Evolutionary conservation across 2,797 vertebrate genomes (phyloP).

Genomic region (Hephaestus fuliginosus): DNA sequence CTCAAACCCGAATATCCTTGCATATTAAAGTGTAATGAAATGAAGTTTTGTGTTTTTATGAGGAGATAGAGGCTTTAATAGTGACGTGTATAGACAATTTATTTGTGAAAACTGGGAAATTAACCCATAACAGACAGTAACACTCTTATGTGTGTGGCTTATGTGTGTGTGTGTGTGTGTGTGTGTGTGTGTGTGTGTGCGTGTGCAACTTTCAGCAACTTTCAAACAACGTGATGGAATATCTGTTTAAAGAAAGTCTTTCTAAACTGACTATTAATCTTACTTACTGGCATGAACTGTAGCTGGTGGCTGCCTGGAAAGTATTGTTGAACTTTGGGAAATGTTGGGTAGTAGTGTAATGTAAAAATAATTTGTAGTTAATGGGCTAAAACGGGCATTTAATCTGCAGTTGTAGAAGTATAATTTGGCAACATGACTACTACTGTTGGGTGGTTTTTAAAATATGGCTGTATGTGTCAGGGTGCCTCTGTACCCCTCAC

Average conservation of each 20-base stretch:
- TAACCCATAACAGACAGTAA: neutral
- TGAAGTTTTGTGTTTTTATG: neutral
- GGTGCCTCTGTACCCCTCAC: constrained; percentile 47
- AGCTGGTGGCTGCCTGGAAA: neutral
- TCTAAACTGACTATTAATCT: neutral
- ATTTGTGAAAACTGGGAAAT: neutral
- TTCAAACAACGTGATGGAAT: neutral
- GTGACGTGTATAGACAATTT: neutral
- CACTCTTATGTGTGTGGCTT: no score
- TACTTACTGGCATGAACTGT: neutral
- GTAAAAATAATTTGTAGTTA: neutral
- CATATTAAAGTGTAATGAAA: neutral
- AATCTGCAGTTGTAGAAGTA: neutral
- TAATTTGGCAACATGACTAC: constrained; percentile 7
- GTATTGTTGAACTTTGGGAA: neutral
- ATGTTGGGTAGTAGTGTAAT: neutral
- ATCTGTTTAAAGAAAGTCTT: neutral
- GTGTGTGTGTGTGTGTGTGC: no score
- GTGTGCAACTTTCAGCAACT: no score
- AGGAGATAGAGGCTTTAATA: neutral
- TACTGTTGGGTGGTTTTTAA: neutral
- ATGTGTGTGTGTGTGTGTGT: no score
- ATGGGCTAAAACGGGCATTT: neutral
- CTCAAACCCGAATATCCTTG: neutral
- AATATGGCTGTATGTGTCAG: constrained; percentile 22